These are phyloP conservation scores for Thunnus maccoyii DNA, from an alignment of 2,113 vertebrate species.

Conservation along the genomic window DNA sequence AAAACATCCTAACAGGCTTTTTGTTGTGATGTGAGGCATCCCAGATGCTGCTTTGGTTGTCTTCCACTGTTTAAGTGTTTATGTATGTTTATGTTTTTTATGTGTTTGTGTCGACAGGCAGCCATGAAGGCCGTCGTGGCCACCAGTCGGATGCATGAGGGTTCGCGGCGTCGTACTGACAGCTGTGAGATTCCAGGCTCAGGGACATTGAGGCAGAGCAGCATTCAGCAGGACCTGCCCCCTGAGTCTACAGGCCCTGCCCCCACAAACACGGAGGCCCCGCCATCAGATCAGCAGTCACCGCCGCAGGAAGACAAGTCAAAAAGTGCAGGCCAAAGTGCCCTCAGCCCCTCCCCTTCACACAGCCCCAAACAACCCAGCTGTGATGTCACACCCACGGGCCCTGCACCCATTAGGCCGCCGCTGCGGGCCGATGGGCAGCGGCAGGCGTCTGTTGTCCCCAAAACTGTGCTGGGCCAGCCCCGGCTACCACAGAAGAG, in stretches of 20 bases:
- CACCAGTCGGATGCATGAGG: slow-evolving; percentile 89
- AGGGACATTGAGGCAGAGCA: slow-evolving; percentile 79
- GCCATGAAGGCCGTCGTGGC: slow-evolving; percentile 92
- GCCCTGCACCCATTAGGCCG: slow-evolving; percentile 68
- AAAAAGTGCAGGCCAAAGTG: slow-evolving; percentile 15
- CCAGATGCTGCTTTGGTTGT: too few relatives aligned
- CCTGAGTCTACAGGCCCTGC: slow-evolving; percentile 64
- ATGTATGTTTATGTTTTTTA: neutral
- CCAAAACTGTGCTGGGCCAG: slow-evolving; percentile 72
- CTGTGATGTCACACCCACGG: slow-evolving; percentile 14
- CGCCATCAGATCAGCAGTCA: slow-evolving; percentile 26
- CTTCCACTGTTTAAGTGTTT: neutral
- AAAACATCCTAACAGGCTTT: too few relatives aligned
- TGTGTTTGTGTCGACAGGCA: slow-evolving; percentile 78
- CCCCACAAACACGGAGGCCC: slow-evolving; percentile 49
- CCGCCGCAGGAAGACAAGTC: slow-evolving; percentile 14
- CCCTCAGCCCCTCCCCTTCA: slow-evolving; percentile 51
- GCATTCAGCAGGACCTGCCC: slow-evolving; percentile 79
- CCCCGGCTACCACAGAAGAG: slow-evolving; percentile 79
- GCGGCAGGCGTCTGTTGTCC: slow-evolving; percentile 76
- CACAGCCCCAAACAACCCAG: slow-evolving; percentile 60
- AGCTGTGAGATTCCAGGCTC: slow-evolving; percentile 84
- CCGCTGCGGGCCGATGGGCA: slow-evolving; percentile 79
- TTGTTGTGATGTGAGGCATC: too few relatives aligned
- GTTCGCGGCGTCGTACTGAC: slow-evolving; percentile 85